Evolutionary conservation across 2,888 invertebrate species (phyloP), one percentile per base, ranked within the genome.

Genomic region (Hyposoter dolosus): DNA sequence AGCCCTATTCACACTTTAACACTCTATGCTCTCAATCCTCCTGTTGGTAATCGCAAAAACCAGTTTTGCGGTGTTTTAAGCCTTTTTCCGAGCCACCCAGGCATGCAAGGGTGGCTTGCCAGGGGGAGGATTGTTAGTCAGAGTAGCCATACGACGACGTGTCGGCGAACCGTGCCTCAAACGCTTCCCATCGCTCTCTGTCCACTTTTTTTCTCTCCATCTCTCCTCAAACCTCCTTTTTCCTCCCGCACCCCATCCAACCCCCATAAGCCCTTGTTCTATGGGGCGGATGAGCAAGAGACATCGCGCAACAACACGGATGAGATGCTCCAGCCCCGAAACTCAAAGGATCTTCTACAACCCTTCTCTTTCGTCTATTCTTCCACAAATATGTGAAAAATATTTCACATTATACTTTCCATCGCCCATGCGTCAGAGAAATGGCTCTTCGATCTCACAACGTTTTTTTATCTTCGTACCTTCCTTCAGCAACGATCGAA

Each of bases 291-390:
- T 68, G 77, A 77, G 84, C 87, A 89, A 87, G 90, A 91, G 90
- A 91, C 89, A 89, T 91, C 90, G 90, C 50, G 45, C 43, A 76
- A 71, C 72, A 74, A 35, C 90, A 92, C 91, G 92, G 92, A 88
- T 92, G 90, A 92, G 88, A 89, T 92, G 91, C 88, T 91, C 50
- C 88, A 83, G 88, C 89, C 88, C 88, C 90, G 92, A 90, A 90
- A 90, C 90, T 92, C 92, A 92, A 92, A 92, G 92, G 90, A 91
- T 87, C 89, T 90, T 90, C 87, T 86, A 71, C 47, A 15, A 72
- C 15, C 63, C 66, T 23, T 56, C 43, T 17, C 47, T 28, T 69
- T 69, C 23, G 3, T 19, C 40, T 35, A 12, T 19, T 40, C 66
- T 66, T 66, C 40, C 66, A 66, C 19, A 43, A 35, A 40, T 28